A percentile compares a stretch with the other conserved stretches of the same genome.
Evolutionary conservation across 2,888 invertebrate genomes (phyloP).

Genomic region (Monochamus alternatus): DNA sequence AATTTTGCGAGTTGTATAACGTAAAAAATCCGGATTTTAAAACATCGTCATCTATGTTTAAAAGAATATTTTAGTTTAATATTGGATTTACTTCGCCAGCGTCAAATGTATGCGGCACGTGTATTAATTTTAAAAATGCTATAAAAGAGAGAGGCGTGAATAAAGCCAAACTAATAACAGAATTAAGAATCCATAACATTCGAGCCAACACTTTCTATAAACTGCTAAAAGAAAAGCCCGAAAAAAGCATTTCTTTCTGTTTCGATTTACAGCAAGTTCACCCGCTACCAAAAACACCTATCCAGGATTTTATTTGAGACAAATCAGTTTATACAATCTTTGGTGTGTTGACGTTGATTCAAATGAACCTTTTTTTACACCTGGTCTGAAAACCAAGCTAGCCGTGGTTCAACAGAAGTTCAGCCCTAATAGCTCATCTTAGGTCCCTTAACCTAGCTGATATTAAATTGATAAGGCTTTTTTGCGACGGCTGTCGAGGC

Average conservation of each 20-base stretch:
- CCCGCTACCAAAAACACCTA: slow-evolving; percentile 11
- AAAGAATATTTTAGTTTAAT: background rate
- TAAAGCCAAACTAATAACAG: slow-evolving; percentile 1
- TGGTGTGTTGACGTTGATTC: slow-evolving; percentile 4
- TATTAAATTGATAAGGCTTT: background rate
- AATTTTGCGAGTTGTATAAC: background rate
- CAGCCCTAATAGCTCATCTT: background rate
- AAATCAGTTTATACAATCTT: background rate
- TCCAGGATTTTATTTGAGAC: background rate
- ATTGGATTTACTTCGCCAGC: slow-evolving; percentile 13
- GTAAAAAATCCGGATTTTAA: slow-evolving; percentile 9
- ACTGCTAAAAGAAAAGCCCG: background rate
- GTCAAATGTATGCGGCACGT: slow-evolving; percentile 4
- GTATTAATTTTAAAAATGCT: slow-evolving; percentile 10
- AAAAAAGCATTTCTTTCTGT: background rate
- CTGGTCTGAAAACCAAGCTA: slow-evolving; percentile 11
- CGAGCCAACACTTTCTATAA: slow-evolving; percentile 2
- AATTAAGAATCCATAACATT: slow-evolving; percentile 13
- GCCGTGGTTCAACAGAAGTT: slow-evolving; percentile 16
- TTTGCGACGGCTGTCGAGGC: background rate
- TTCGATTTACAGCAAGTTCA: slow-evolving; percentile 17
- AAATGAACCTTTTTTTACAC: background rate
- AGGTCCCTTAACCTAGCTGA: background rate
- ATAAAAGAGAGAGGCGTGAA: background rate
- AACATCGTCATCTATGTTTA: background rate